phyloP scores from a whole-genome alignment of 2,888 invertebrate genomes.

The Thyatira batis region DNA sequence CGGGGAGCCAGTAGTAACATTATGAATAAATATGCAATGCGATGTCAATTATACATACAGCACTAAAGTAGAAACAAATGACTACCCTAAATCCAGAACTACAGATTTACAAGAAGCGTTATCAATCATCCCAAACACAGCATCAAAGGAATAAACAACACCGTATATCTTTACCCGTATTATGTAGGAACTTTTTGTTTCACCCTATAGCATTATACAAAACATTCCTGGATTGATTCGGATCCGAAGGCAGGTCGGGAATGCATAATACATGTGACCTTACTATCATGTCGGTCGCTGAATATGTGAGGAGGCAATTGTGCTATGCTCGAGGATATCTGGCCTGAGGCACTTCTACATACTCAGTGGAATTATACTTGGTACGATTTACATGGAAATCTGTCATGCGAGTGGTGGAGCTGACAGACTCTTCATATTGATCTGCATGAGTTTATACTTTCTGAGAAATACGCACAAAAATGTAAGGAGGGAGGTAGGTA shows the following conservation, averaged over 20 bases:
- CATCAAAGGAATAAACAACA: slow-evolving; percentile 17
- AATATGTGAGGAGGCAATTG: slow-evolving; percentile 42
- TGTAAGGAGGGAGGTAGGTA: too few relatives aligned
- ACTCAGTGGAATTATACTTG: slow-evolving; percentile 45
- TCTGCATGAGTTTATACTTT: not conserved
- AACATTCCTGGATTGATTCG: slow-evolving; percentile 65
- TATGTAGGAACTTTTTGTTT: slow-evolving; percentile 56
- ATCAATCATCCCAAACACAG: slow-evolving; percentile 21
- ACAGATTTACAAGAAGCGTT: slow-evolving; percentile 7
- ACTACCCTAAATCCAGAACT: too few relatives aligned
- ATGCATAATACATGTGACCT: slow-evolving; percentile 72
- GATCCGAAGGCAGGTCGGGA: slow-evolving; percentile 55
- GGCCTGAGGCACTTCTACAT: slow-evolving; percentile 47
- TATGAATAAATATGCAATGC: too few relatives aligned
- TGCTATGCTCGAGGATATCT: slow-evolving; percentile 12
- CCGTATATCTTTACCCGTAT: slow-evolving; percentile 40
- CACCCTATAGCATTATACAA: slow-evolving; percentile 45
- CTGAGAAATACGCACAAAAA: too few relatives aligned
- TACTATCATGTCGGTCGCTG: slow-evolving; percentile 44
- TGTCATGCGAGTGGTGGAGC: slow-evolving; percentile 3
- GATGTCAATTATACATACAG: too few relatives aligned
- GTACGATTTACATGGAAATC: slow-evolving; percentile 57
- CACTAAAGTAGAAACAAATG: too few relatives aligned
- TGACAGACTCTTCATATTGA: slow-evolving; percentile 29
- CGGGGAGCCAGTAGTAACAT: too few relatives aligned